These are phyloP conservation scores for Sebastes hubbsi DNA, from an alignment of 2,797 vertebrate species.

Conservation along the genomic window DNA sequence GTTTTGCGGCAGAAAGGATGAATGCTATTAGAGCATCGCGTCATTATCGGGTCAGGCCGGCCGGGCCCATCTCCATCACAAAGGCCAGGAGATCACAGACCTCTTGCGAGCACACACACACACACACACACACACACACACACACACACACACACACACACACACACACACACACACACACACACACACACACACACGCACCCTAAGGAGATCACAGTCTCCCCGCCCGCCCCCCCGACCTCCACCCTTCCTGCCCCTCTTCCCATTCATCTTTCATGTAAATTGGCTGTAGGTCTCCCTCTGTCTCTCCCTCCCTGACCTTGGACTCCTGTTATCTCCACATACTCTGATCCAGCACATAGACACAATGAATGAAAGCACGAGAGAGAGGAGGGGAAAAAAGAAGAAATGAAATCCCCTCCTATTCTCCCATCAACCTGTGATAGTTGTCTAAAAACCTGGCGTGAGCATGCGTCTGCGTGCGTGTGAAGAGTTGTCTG, in stretches of 20 bases:
- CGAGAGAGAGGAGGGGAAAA: neutral
- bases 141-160: no score
- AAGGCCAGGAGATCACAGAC: conserved; percentile 84
- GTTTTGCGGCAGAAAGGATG: conserved; percentile 81
- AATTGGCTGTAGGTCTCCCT: conserved; percentile 79
- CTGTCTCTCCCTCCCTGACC: conserved; percentile 87
- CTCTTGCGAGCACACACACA: conserved; percentile 43
- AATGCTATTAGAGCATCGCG: conserved; percentile 82
- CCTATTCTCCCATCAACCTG: conserved; percentile 65
- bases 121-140: no score
- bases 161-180: no score
- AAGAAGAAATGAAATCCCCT: conserved; percentile 58
- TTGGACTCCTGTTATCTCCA: conserved; percentile 92
- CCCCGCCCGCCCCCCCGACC: conserved; percentile 41
- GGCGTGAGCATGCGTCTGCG: conserved; percentile 18
- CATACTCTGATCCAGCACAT: conserved; percentile 86
- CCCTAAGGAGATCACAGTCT: conserved; percentile 77
- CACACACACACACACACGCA: neutral
- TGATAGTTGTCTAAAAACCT: conserved; percentile 60
- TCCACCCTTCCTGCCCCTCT: conserved; percentile 66
- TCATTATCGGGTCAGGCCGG: conserved; percentile 83
- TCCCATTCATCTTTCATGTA: conserved; percentile 80
- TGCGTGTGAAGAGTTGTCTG: conserved; percentile 34
- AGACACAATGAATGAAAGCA: conserved; percentile 63
- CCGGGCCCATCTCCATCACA: conserved; percentile 85